These are phyloP conservation scores for Yponomeuta evonymella DNA, from an alignment of 2,888 invertebrate species.

Conservation along the genomic window DNA sequence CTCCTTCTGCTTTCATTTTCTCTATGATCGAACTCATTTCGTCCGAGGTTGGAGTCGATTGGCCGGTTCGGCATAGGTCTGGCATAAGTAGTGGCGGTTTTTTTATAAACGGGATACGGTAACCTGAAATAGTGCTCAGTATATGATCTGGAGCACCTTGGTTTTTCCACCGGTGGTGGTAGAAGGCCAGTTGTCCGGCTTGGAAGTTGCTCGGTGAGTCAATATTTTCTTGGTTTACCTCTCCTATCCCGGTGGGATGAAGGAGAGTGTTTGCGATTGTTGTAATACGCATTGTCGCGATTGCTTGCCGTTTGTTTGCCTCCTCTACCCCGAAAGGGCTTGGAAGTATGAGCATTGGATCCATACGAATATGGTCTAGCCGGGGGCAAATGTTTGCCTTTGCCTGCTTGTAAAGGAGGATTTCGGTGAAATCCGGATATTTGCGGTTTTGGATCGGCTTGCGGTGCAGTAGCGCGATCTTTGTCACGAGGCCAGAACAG, in stretches of 20 bases:
- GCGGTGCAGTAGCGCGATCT: slow-evolving; percentile 11
- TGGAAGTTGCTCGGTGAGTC: slow-evolving; percentile 19
- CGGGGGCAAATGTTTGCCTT: neutral
- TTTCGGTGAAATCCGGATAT: neutral
- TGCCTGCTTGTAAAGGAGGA: neutral
- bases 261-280: slow-evolving; percentile 4
- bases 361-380: neutral
- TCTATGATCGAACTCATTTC: slow-evolving; percentile 22
- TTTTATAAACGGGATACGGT: too few relatives aligned
- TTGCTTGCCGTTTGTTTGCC: neutral
- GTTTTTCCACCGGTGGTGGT: too few relatives aligned
- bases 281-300: neutral
- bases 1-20: slow-evolving; percentile 22
- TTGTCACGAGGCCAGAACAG: slow-evolving; percentile 8
- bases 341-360: neutral
- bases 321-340: slow-evolving; percentile 6
- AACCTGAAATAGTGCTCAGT: too few relatives aligned
- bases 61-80: too few relatives aligned
- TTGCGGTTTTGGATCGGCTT: slow-evolving; percentile 1
- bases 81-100: too few relatives aligned
- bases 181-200: slow-evolving; percentile 7
- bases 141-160: too few relatives aligned
- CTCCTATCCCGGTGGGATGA: slow-evolving; percentile 19
- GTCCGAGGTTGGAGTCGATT: slow-evolving; percentile 14
- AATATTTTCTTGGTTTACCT: slow-evolving; percentile 11